phyloP scores from a whole-genome alignment of 1,140 invertebrate species.

The Drosophila yakuba region DNA sequence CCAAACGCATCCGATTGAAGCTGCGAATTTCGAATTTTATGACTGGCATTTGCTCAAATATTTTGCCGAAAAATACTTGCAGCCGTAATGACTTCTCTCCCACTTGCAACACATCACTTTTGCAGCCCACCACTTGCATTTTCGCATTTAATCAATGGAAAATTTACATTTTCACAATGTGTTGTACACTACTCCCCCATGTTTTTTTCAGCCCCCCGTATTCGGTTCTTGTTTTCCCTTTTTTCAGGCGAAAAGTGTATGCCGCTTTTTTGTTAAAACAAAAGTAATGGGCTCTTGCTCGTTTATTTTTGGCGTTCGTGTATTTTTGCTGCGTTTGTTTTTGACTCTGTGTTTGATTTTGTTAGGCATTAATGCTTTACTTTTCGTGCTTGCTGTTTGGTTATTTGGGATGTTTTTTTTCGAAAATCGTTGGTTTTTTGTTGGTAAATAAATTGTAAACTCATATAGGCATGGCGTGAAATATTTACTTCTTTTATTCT shows the following conservation, averaged over 20 bases:
- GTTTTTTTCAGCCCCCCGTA: slow-evolving; percentile 25
- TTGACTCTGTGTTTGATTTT: slow-evolving; percentile 20
- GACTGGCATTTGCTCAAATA: slow-evolving; percentile 20
- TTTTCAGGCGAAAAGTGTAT: not conserved
- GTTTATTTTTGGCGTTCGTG: slow-evolving; percentile 24
- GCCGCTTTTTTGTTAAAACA: slow-evolving; percentile 53
- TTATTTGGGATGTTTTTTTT: too few species aligned
- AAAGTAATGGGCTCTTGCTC: slow-evolving; percentile 62
- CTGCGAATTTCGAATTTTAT: slow-evolving; percentile 19
- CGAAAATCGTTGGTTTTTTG: not conserved
- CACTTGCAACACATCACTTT: not conserved
- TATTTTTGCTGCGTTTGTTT: not conserved
- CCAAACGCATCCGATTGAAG: slow-evolving; percentile 12
- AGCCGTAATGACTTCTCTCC: slow-evolving; percentile 25
- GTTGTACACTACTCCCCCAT: slow-evolving; percentile 72
- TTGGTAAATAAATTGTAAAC: not conserved
- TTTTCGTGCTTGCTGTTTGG: not conserved
- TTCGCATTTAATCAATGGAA: slow-evolving; percentile 71
- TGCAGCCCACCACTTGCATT: slow-evolving; percentile 31
- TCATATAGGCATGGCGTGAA: too few species aligned
- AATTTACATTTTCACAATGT: slow-evolving; percentile 75
- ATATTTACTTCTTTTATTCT: not conserved
- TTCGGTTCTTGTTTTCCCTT: slow-evolving; percentile 7
- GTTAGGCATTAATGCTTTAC: slow-evolving; percentile 13
- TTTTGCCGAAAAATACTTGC: slow-evolving; percentile 27